These are phyloP conservation scores for Carterocephalus palaemon DNA, from an alignment of 2,888 invertebrate genomes.

Conservation along the genomic window DNA sequence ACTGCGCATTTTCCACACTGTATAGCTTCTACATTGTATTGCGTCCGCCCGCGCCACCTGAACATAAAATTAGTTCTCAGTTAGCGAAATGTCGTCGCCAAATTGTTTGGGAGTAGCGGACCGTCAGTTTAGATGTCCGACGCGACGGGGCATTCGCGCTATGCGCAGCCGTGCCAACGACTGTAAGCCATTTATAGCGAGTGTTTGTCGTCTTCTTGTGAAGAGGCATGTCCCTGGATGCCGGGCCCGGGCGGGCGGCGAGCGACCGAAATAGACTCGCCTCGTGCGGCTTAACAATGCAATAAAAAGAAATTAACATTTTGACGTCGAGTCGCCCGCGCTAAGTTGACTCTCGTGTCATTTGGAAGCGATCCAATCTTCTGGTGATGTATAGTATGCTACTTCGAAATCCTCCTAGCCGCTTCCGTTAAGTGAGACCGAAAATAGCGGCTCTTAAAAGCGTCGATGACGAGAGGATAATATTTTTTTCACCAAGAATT, in stretches of 20 bases:
- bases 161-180: slow-evolving; percentile 50
- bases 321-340: slow-evolving; percentile 66
- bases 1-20: slow-evolving; percentile 58
- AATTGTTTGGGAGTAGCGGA: slow-evolving; percentile 17
- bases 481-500: slow-evolving; percentile 41
- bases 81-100: slow-evolving; percentile 31
- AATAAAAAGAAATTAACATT: slow-evolving; percentile 78
- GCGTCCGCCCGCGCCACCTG: slow-evolving; percentile 36
- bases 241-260: slow-evolving; percentile 67
- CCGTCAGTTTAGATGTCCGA: slow-evolving; percentile 17
- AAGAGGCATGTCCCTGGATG: slow-evolving; percentile 66
- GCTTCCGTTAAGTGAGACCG: slow-evolving; percentile 70
- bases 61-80: slow-evolving; percentile 29
- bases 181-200: slow-evolving; percentile 71
- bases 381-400: slow-evolving; percentile 57
- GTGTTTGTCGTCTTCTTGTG: slow-evolving; percentile 73
- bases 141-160: slow-evolving; percentile 27
- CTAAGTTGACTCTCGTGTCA: slow-evolving; percentile 76
- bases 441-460: slow-evolving; percentile 58
- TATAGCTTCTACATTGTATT: slow-evolving; percentile 23
- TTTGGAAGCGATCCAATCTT: slow-evolving; percentile 73
- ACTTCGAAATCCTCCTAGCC: slow-evolving; percentile 57
- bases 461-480: slow-evolving; percentile 52
- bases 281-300: slow-evolving; percentile 76
- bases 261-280: slow-evolving; percentile 72